A percentile compares a stretch with the other conserved stretches of the same genome.
Conservation (phyloP, 2,888 invertebrate genomes). For the Parnassius smintheus region DNA sequence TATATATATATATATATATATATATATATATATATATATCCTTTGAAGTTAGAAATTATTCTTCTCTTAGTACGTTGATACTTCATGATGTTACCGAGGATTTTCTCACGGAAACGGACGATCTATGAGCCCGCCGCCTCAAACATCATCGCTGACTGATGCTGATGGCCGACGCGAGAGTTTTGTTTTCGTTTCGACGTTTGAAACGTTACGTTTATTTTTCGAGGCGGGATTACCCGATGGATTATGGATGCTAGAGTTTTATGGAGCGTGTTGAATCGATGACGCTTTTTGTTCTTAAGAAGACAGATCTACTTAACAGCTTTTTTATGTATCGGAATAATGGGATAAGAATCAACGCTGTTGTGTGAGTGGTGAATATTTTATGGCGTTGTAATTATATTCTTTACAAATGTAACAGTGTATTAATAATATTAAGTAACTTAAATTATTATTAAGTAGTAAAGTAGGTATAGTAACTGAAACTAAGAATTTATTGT, state of each 20-base stretch:
- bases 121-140: conserved; percentile 43
- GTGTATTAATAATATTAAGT: no score
- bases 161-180: conserved; percentile 53
- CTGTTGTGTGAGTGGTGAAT: not conserved
- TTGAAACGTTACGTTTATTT: conserved; percentile 48
- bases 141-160: conserved; percentile 61
- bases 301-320: conserved; percentile 41
- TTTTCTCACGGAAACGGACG: conserved; percentile 74
- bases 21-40: no score
- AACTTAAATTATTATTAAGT: no score
- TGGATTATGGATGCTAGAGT: conserved; percentile 58
- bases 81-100: conserved; percentile 44
- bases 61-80: no score
- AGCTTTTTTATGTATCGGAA: conserved; percentile 41
- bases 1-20: no score
- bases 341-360: conserved; percentile 29
- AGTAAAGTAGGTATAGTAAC: not conserved
- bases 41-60: no score
- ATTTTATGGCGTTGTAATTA: not conserved
- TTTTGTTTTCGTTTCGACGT: conserved; percentile 68
- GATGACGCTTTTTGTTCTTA: conserved; percentile 51
- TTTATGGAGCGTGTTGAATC: conserved; percentile 64
- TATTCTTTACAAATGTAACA: no score
- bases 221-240: conserved; percentile 66
- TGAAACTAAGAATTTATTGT: no score